Percentiles rank a stretch among this genome's conserved stretches.
Evolutionary conservation across 2,113 vertebrate species (phyloP).

Genomic region (Anolis sagrei): DNA sequence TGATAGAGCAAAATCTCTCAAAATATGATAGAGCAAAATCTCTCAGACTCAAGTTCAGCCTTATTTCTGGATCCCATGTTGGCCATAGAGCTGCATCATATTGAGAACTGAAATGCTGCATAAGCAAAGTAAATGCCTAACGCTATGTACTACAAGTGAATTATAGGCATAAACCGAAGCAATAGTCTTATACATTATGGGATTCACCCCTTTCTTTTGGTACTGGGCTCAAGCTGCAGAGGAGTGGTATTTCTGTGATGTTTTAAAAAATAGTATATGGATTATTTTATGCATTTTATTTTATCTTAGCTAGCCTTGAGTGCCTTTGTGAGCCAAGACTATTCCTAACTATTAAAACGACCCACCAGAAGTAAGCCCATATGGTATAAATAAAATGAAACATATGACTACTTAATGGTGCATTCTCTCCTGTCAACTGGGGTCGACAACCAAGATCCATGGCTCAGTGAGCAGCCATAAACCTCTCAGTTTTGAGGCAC

Average conservation of each 20-base stretch:
- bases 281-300: neutral
- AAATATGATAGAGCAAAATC: neutral
- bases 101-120: neutral
- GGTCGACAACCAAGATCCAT: neutral
- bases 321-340: neutral
- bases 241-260: too few relatives aligned
- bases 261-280: too few relatives aligned
- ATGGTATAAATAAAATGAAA: slow-evolving; percentile 1
- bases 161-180: too few relatives aligned
- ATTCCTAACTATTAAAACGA: neutral
- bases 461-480: slow-evolving; percentile 11
- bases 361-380: neutral
- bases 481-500: neutral
- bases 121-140: too few relatives aligned
- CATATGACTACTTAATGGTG: neutral
- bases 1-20: neutral
- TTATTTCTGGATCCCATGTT: neutral
- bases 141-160: too few relatives aligned
- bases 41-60: neutral
- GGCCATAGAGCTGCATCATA: neutral
- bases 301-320: neutral
- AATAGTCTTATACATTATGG: too few relatives aligned
- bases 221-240: too few relatives aligned
- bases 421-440: neutral
- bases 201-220: too few relatives aligned